A percentile compares a stretch with the other conserved stretches of the same genome.
Conservation (phyloP, 2,888 invertebrate species). For the Drosophila algonquin region DNA sequence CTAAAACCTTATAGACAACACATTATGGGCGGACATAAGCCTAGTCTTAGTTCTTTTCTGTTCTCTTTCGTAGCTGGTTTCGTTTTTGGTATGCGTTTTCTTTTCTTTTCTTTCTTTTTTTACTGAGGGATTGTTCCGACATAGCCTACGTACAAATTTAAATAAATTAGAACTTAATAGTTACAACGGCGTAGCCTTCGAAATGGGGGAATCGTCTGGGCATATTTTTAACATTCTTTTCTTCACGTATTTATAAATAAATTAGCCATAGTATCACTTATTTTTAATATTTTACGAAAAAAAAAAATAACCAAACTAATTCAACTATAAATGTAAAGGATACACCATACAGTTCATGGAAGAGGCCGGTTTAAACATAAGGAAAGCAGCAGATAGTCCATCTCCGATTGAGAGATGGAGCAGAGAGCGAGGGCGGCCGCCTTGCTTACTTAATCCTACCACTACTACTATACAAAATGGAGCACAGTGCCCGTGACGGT, state of each 20-base stretch:
- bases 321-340: slow-evolving; percentile 59
- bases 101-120: slow-evolving; percentile 12
- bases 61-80: slow-evolving; percentile 9
- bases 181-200: slow-evolving; percentile 65
- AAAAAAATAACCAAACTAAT: slow-evolving; percentile 77
- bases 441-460: slow-evolving; percentile 40
- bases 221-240: slow-evolving; percentile 41
- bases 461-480: slow-evolving; percentile 47
- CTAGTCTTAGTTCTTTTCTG: slow-evolving; percentile 22
- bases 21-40: slow-evolving; percentile 1
- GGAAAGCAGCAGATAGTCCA: slow-evolving; percentile 60
- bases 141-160: slow-evolving; percentile 44
- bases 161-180: slow-evolving; percentile 77
- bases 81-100: slow-evolving; percentile 45
- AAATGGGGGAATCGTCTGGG: slow-evolving; percentile 39
- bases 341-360: slow-evolving; percentile 71
- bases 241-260: slow-evolving; percentile 71
- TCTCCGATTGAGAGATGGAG: slow-evolving; percentile 16
- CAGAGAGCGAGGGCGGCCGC: slow-evolving; percentile 50
- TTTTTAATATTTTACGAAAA: slow-evolving; percentile 67
- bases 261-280: slow-evolving; percentile 83
- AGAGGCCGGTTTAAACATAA: slow-evolving; percentile 70
- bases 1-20: slow-evolving; percentile 12
- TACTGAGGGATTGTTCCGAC: slow-evolving; percentile 27
- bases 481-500: slow-evolving; percentile 23